These are phyloP conservation scores for Cavia aperea DNA, from an alignment of 2,113 vertebrate species.

Conservation along the genomic window DNA sequence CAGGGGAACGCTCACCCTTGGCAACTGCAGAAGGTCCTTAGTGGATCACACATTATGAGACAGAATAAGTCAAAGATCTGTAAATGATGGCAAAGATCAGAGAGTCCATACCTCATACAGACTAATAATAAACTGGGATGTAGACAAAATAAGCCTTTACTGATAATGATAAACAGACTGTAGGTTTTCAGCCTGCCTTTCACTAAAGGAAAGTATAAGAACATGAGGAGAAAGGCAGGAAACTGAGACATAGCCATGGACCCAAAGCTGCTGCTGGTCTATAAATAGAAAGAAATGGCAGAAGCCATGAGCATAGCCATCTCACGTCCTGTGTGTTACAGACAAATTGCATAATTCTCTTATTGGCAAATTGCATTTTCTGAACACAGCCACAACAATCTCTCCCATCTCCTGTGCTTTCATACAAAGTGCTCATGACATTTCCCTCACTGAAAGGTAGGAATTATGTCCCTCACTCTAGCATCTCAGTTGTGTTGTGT, in stretches of 20 bases:
- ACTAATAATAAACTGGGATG: not conserved
- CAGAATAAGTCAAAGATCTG: not conserved
- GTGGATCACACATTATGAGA: not conserved
- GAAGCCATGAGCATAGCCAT: not conserved
- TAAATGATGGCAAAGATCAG: not conserved
- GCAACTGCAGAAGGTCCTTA: not conserved
- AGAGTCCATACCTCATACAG: not conserved
- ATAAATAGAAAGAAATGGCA: slow-evolving; percentile 11
- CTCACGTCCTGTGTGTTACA: not conserved
- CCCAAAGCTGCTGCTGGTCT: not conserved
- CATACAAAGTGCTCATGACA: not conserved
- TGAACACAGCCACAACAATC: not conserved
- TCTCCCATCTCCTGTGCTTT: not conserved
- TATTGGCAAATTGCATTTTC: not conserved
- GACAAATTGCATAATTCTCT: not conserved
- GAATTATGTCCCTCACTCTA: not conserved
- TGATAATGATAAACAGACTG: not conserved
- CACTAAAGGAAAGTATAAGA: not conserved
- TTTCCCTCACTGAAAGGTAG: not conserved
- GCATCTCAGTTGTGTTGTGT: not conserved
- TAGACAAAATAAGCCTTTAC: not conserved
- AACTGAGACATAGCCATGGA: not conserved
- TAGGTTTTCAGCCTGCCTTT: not conserved
- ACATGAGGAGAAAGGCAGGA: not conserved
- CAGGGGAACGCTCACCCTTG: rapidly evolving